Evolutionary conservation across 2,888 invertebrate species (phyloP).

Genomic region (Cataglyphis altisquamis): DNA sequence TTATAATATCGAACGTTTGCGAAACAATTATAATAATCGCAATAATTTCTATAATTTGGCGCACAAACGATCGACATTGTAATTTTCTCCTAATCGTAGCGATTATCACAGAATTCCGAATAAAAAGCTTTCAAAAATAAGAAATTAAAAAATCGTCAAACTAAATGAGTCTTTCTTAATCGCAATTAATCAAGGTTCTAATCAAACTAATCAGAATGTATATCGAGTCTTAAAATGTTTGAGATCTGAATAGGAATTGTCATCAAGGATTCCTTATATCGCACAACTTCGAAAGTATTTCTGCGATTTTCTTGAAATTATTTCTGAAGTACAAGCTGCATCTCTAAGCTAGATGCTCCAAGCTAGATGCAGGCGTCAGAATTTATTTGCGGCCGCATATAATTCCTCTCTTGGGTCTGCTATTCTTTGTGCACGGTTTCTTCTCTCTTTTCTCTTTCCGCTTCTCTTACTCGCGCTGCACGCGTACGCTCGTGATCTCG

Average conservation of each 20-base stretch:
- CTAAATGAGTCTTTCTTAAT: neutral
- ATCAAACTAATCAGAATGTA: neutral
- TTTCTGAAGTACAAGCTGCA: slow-evolving; percentile 44
- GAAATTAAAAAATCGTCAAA: neutral
- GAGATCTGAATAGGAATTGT: neutral
- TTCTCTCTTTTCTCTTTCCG: slow-evolving; percentile 49
- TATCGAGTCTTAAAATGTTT: neutral
- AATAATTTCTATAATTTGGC: slow-evolving; percentile 8
- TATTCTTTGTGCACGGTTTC: slow-evolving; percentile 49
- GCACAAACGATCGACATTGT: neutral
- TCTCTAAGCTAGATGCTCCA: slow-evolving; percentile 30
- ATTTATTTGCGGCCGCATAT: slow-evolving; percentile 59
- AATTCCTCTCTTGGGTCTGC: slow-evolving; percentile 39
- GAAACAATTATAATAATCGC: slow-evolving; percentile 17
- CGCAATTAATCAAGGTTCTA: neutral
- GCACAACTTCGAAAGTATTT: neutral
- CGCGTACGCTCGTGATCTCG: slow-evolving; percentile 19
- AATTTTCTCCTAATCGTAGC: neutral
- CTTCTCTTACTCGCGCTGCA: slow-evolving; percentile 29
- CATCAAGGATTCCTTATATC: neutral
- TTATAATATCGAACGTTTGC: neutral
- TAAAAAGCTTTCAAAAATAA: neutral
- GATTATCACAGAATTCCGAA: neutral
- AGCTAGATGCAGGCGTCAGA: slow-evolving; percentile 57
- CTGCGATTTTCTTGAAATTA: slow-evolving; percentile 26